Percentiles rank a stretch among this genome's conserved stretches.
Evolutionary conservation across 1,140 invertebrate genomes (phyloP).

Genomic region (Drosophila aff.): DNA sequence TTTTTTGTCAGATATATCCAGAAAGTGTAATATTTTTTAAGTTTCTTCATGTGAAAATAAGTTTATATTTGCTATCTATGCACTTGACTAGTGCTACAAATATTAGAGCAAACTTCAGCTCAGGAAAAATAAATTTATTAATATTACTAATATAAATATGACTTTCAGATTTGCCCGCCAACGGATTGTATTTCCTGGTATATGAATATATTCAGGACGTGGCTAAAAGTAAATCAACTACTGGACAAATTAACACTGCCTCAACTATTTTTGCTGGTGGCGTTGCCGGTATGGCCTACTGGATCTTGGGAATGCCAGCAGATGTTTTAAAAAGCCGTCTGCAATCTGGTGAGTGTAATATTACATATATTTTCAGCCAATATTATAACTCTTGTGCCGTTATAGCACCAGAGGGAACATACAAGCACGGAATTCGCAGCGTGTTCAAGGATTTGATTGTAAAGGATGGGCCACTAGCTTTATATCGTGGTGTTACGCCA

Average conservation of each 20-base stretch:
- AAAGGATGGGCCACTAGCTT: slow-evolving; percentile 91
- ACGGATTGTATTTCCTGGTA: slow-evolving; percentile 98
- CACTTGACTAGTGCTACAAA: no score
- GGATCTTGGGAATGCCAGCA: slow-evolving; percentile 98
- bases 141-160: not conserved
- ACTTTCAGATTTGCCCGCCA: slow-evolving; percentile 86
- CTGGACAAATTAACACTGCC: slow-evolving; percentile 85
- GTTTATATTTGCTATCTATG: no score
- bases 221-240: slow-evolving; percentile 82
- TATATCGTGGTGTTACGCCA: slow-evolving; percentile 94
- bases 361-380: not conserved
- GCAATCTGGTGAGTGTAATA: slow-evolving; percentile 91
- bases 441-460: slow-evolving; percentile 93
- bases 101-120: not conserved
- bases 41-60: no score
- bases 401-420: slow-evolving; percentile 94
- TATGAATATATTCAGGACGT: slow-evolving; percentile 95
- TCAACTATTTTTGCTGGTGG: slow-evolving; percentile 97
- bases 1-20: no score
- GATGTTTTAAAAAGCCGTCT: slow-evolving; percentile 99
- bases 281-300: slow-evolving; percentile 97
- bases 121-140: not conserved
- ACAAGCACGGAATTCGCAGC: slow-evolving; percentile 94
- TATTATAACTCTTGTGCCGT: slow-evolving; percentile 8
- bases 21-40: no score